Evolutionary conservation across 2,113 vertebrate species (phyloP).

Genomic region (Myxocyprinus asiaticus): DNA sequence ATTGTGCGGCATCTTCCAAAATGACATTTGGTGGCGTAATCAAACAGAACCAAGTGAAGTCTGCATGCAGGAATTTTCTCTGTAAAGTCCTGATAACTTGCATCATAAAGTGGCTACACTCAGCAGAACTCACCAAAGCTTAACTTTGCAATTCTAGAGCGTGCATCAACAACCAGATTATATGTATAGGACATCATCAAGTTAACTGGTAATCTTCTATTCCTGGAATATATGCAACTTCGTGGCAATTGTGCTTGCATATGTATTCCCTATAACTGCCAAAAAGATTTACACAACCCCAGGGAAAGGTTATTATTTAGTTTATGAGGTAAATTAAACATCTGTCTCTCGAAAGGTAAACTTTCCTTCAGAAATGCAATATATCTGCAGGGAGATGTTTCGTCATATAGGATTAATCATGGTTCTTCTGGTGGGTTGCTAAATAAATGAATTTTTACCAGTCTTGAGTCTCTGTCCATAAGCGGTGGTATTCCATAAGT

Average conservation of each 20-base stretch:
- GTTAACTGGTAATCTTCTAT: slow-evolving; percentile 55
- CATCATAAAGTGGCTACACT: slow-evolving; percentile 60
- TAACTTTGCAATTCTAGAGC: slow-evolving; percentile 65
- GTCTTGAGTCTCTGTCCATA: slow-evolving; percentile 58
- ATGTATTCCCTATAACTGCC: slow-evolving; percentile 49
- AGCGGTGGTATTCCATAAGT: background rate
- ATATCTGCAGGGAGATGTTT: slow-evolving; percentile 58
- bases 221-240: slow-evolving; percentile 39
- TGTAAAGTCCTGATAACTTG: slow-evolving; percentile 66
- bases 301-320: slow-evolving; percentile 61
- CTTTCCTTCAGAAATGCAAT: slow-evolving; percentile 66
- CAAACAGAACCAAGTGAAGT: slow-evolving; percentile 59
- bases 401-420: slow-evolving; percentile 62
- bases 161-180: slow-evolving; percentile 72
- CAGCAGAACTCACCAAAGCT: slow-evolving; percentile 67
- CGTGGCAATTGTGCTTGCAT: slow-evolving; percentile 54
- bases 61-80: slow-evolving; percentile 61
- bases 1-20: slow-evolving; percentile 29
- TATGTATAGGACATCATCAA: slow-evolving; percentile 56
- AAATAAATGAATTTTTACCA: slow-evolving; percentile 66
- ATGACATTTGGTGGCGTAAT: slow-evolving; percentile 67
- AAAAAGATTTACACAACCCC: slow-evolving; percentile 63
- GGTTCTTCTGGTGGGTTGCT: slow-evolving; percentile 6
- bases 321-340: slow-evolving; percentile 64
- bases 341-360: slow-evolving; percentile 70